Evolutionary conservation across 2,888 invertebrate genomes (phyloP).

Genomic region (Cephus pygmeus): DNA sequence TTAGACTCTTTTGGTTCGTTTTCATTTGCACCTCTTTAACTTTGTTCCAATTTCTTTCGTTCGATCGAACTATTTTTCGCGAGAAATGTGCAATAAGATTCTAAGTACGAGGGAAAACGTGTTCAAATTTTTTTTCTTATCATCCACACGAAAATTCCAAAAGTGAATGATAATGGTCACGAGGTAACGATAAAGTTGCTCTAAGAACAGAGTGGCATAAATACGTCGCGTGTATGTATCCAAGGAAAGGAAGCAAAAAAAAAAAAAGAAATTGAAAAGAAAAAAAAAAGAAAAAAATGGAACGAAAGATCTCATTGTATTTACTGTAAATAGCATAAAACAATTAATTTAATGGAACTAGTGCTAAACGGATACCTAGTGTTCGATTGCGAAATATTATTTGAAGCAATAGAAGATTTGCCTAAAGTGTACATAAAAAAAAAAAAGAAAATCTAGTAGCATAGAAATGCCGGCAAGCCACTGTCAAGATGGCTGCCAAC

Average conservation of each 20-base stretch:
- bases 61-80: neutral
- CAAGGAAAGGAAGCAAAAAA: neutral
- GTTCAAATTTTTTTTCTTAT: neutral
- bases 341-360: constrained; percentile 46
- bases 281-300: neutral
- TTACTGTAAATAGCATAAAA: constrained; percentile 58
- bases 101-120: neutral
- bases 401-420: constrained; percentile 60
- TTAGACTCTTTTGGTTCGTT: neutral
- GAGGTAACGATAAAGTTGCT: neutral
- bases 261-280: neutral
- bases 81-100: constrained; percentile 35
- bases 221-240: neutral
- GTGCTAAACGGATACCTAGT: constrained; percentile 50
- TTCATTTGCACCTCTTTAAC: neutral
- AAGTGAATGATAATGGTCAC: constrained; percentile 3
- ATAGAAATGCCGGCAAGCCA: neutral
- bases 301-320: constrained; percentile 42
- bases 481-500: neutral
- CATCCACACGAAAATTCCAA: neutral
- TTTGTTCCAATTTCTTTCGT: neutral
- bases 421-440: constrained; percentile 32
- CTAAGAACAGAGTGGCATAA: too few species aligned
- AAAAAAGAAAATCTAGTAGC: neutral
- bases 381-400: constrained; percentile 57